These are phyloP conservation scores for Halocaridina rubra DNA, from an alignment of 2,888 invertebrate species.

Conservation along the genomic window DNA sequence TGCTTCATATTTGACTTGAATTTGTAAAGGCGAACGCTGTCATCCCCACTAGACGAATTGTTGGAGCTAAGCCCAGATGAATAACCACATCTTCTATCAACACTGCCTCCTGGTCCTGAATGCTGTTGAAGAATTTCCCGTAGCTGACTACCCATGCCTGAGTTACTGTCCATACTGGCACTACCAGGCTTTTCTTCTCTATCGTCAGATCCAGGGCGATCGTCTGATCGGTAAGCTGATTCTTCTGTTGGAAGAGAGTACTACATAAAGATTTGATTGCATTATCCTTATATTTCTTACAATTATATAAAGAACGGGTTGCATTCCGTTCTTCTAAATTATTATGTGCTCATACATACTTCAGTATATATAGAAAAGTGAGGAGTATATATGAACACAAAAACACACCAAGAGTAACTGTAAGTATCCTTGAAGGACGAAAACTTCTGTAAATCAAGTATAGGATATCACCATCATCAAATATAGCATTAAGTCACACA, in stretches of 20 bases:
- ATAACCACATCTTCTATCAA: constrained; percentile 39
- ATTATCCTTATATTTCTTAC: no score
- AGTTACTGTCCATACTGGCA: not conserved
- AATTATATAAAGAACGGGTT: no score
- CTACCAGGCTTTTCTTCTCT: constrained; percentile 24
- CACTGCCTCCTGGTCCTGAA: constrained; percentile 23
- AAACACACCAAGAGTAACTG: no score
- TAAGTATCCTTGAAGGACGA: no score
- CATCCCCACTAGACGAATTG: constrained; percentile 57
- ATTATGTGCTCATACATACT: no score
- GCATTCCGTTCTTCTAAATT: no score
- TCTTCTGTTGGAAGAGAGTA: constrained; percentile 54
- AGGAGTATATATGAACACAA: no score
- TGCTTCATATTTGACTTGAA: constrained; percentile 95
- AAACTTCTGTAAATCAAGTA: no score
- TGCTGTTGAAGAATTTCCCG: constrained; percentile 37
- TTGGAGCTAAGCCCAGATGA: constrained; percentile 49
- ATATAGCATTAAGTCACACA: no score
- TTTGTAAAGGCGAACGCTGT: constrained; percentile 75
- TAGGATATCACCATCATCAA: no score
- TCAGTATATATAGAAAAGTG: no score
- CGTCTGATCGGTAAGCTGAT: constrained; percentile 50
- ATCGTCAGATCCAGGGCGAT: constrained; percentile 31
- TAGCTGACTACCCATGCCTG: constrained; percentile 42
- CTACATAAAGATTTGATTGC: no score